A percentile compares a stretch with the other conserved stretches of the same genome.
phyloP scores from a whole-genome alignment of 30 jellyfish, hydroid and myxozoan genomes.

The Aurelia aurita region DNA sequence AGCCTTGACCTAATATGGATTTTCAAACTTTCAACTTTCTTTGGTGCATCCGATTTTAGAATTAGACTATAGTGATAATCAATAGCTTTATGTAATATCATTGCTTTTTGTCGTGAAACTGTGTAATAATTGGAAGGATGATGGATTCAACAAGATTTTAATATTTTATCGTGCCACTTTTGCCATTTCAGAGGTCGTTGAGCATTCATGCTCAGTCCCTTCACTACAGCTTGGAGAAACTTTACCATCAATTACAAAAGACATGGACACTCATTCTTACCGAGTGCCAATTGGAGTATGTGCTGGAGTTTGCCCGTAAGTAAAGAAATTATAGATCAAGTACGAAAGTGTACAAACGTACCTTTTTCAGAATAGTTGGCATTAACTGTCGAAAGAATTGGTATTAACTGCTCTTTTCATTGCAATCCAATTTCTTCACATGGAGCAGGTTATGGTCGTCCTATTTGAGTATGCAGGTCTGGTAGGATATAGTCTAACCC shows the following conservation, averaged over 20 bases:
- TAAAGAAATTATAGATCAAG: not conserved
- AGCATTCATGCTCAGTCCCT: slow-evolving; percentile 95
- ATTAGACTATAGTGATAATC: too few relatives aligned
- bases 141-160: not conserved
- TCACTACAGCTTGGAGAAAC: slow-evolving; percentile 97
- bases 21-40: too few relatives aligned
- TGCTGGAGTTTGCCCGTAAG: slow-evolving; percentile 99
- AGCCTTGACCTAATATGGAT: too few relatives aligned
- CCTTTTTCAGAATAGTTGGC: too few relatives aligned
- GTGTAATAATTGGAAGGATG: too few relatives aligned
- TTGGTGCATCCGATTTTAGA: too few relatives aligned
- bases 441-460: not conserved
- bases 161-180: not conserved
- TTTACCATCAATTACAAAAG: slow-evolving; percentile 82
- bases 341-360: not conserved
- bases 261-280: slow-evolving; percentile 96
- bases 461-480: too few relatives aligned
- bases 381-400: too few relatives aligned
- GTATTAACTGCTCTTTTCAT: too few relatives aligned
- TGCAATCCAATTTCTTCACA: not conserved
- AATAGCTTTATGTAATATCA: too few relatives aligned
- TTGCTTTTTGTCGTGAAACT: too few relatives aligned
- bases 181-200: slow-evolving; percentile 91
- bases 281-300: slow-evolving; percentile 97
- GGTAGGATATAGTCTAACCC: too few relatives aligned